Conservation (phyloP, 2,888 invertebrate species). For the Lasioglossum pauxillum region DNA sequence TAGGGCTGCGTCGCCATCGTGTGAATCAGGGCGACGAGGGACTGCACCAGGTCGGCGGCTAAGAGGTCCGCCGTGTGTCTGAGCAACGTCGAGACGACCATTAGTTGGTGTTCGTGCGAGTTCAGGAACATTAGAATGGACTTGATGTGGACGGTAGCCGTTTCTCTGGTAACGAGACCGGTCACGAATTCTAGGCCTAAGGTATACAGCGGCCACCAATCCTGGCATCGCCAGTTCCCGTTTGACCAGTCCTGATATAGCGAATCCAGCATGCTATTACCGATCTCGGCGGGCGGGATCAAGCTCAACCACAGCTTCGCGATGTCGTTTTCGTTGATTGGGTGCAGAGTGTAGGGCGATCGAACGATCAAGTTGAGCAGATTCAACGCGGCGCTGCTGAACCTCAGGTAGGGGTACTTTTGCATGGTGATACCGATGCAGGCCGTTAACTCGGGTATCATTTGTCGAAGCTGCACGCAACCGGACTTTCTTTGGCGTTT, state of each 20-base stretch:
- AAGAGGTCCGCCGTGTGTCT: slow-evolving; percentile 81
- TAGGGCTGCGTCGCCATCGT: slow-evolving; percentile 77
- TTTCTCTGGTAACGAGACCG: slow-evolving; percentile 76
- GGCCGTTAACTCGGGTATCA: slow-evolving; percentile 79
- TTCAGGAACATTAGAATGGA: slow-evolving; percentile 77
- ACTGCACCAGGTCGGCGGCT: slow-evolving; percentile 82
- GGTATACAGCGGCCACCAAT: slow-evolving; percentile 83
- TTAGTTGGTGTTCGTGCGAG: slow-evolving; percentile 81
- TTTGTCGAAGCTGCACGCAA: slow-evolving; percentile 77
- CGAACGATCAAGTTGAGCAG: slow-evolving; percentile 78
- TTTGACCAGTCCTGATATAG: slow-evolving; percentile 79
- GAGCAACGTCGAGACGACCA: slow-evolving; percentile 80
- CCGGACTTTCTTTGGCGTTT: slow-evolving; percentile 69
- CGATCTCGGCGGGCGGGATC: slow-evolving; percentile 79
- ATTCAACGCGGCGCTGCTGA: slow-evolving; percentile 79
- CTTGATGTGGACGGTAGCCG: slow-evolving; percentile 71
- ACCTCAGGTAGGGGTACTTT: slow-evolving; percentile 77
- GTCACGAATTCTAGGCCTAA: slow-evolving; percentile 80
- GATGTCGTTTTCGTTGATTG: slow-evolving; percentile 78
- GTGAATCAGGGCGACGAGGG: slow-evolving; percentile 81
- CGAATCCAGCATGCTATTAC: slow-evolving; percentile 79
- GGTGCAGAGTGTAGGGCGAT: slow-evolving; percentile 76
- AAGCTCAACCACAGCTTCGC: slow-evolving; percentile 81
- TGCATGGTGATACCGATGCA: slow-evolving; percentile 79
- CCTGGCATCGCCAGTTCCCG: slow-evolving; percentile 81